These are phyloP conservation scores for Bradypus variegatus DNA, from an alignment of 2,797 vertebrate species.

Conservation along the genomic window DNA sequence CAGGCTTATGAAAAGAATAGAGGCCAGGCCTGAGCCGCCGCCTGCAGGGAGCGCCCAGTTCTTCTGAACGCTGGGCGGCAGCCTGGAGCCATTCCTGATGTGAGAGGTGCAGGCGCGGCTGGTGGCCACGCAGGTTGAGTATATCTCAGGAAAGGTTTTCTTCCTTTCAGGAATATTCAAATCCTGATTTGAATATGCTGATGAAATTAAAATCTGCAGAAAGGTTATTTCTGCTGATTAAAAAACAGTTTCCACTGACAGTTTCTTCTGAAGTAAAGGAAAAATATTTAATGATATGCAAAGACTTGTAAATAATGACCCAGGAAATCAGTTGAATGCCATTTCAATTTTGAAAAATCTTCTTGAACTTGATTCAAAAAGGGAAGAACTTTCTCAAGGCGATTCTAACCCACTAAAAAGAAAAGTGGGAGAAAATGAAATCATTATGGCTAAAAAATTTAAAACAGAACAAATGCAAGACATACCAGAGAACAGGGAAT, in stretches of 20 bases:
- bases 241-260: conserved; percentile 71
- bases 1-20: no score
- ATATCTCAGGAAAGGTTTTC: conserved; percentile 86
- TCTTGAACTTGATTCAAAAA: not conserved
- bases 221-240: conserved; percentile 85
- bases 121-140: conserved; percentile 83
- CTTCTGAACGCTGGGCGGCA: conserved; percentile 87
- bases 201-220: conserved; percentile 84
- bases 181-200: conserved; percentile 67
- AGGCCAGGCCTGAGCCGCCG: no score
- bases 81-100: conserved; percentile 81
- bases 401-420: conserved; percentile 60
- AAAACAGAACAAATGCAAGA: conserved; percentile 55
- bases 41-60: no score
- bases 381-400: conserved; percentile 13
- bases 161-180: no score
- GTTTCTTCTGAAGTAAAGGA: conserved; percentile 68
- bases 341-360: conserved; percentile 77
- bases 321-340: conserved; percentile 72
- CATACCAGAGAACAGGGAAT: not conserved
- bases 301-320: conserved; percentile 75
- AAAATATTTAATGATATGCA: conserved; percentile 73
- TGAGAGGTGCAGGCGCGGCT: no score
- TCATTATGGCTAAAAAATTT: conserved; percentile 58
- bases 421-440: conserved; percentile 51